Percentiles rank a stretch among this genome's conserved stretches.
Conservation (phyloP, 2,888 invertebrate genomes). For the Eupithecia abbreviata region DNA sequence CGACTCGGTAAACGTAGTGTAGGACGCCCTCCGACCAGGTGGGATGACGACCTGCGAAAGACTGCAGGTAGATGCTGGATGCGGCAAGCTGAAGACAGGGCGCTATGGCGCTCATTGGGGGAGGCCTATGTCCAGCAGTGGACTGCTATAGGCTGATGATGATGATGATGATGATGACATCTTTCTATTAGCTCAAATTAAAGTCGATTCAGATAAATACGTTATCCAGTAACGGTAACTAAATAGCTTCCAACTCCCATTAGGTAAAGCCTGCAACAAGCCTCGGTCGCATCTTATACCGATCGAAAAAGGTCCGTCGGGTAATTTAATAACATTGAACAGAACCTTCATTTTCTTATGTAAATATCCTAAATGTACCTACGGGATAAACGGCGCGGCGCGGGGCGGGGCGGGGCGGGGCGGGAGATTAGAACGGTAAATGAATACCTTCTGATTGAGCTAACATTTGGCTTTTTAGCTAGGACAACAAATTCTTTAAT, state of each 20-base stretch:
- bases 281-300: constrained; percentile 8
- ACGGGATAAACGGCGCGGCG: constrained; percentile 12
- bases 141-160: too few species aligned
- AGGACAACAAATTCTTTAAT: background rate
- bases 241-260: background rate
- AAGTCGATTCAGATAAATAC: background rate
- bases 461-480: constrained; percentile 5
- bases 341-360: constrained; percentile 41
- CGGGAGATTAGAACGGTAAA: constrained; percentile 22
- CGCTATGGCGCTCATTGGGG: too few species aligned
- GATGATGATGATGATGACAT: too few species aligned
- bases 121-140: too few species aligned
- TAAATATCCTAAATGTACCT: constrained; percentile 36
- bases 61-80: too few species aligned
- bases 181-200: too few species aligned
- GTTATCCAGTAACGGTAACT: background rate
- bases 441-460: constrained; percentile 19
- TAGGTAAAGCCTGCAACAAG: background rate
- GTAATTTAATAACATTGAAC: constrained; percentile 41
- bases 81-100: too few species aligned
- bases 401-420: background rate
- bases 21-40: too few species aligned
- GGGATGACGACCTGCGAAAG: too few species aligned
- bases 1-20: too few species aligned
- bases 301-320: constrained; percentile 36